Evolutionary conservation across 2,113 vertebrate genomes (phyloP).

Genomic region (Macquaria australasica): DNA sequence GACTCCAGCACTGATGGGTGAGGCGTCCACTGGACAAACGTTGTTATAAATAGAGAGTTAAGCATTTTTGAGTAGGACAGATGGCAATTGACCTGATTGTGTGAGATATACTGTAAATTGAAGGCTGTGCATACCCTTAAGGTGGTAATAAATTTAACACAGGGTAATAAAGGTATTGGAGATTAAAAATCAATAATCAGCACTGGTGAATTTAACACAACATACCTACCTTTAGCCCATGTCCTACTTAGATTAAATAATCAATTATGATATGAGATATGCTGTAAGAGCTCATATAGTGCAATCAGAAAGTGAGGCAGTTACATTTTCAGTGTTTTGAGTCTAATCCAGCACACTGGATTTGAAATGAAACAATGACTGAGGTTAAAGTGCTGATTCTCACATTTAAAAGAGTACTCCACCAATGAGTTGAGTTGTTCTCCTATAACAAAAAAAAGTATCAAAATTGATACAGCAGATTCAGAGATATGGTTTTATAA

Average conservation of each 20-base stretch:
- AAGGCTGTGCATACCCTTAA: background rate
- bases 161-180: background rate
- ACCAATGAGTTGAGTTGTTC: background rate
- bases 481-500: background rate
- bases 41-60: background rate
- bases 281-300: background rate
- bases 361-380: background rate
- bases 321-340: background rate
- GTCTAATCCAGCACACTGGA: background rate
- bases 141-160: background rate
- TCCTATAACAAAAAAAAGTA: background rate
- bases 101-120: background rate
- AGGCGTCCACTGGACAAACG: conserved; percentile 6
- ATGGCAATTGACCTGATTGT: background rate
- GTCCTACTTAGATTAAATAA: background rate
- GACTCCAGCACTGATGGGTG: conserved; percentile 53
- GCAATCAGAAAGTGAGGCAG: background rate
- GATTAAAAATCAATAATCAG: background rate
- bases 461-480: background rate
- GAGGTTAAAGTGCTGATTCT: background rate
- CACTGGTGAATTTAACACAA: background rate
- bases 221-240: background rate
- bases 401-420: background rate
- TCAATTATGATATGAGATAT: background rate
- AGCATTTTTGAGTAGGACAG: background rate